Base-by-base conservation (phyloP, 2,888 invertebrate genomes). In the Suillia variegata region DNA sequence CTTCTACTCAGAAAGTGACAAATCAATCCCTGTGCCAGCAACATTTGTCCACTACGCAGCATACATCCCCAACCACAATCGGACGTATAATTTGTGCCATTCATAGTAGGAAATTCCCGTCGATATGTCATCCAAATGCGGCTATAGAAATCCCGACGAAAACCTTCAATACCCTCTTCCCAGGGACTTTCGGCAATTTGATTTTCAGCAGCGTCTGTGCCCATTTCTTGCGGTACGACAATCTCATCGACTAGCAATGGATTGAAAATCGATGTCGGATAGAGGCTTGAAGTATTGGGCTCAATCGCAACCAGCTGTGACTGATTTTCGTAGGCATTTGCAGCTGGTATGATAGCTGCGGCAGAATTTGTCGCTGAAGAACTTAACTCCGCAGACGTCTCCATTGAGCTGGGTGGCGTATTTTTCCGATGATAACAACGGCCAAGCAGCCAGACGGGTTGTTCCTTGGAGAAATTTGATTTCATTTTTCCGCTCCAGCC, bases 41-140 rank as follows among this genome's bases (percentile, higher is more conserved):
- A 85, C 96, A 96, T 96, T 83, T 96, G 96, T 8, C 94, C 94
- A 81, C 93, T 92, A 52, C 96, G 85, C 21, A 87, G 73, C 87
- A 87, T 87, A 75, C 96, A 96, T 0, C 96, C 96, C 96, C 96
- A 96, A 2, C 96, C 96, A 81, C 94, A 94, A 79, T 96, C 96
- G 2, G 94, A 90, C 1, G 93, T 94, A 69, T 91, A 89, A 62
- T 79, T 88, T 1, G 94, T 92, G 18, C 92, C 92, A 74, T 88
- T 87, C 80, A 95, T 86, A 8, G 86, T 86, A 5, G 92, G 92
- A 79, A 96, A 95, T 82, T 94, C 94, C 70, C 92, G 85, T 59
- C 94, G 85, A 77, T 94, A 94, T 2, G 94, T 94, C 83, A 94
- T 87, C 95, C 94, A 95, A 52, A 95, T 80, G 69, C 90, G 87